Percentiles rank a stretch among this genome's conserved stretches.
phyloP scores from a whole-genome alignment of 2,113 vertebrate genomes.

The Entomyzon cyanotis region DNA sequence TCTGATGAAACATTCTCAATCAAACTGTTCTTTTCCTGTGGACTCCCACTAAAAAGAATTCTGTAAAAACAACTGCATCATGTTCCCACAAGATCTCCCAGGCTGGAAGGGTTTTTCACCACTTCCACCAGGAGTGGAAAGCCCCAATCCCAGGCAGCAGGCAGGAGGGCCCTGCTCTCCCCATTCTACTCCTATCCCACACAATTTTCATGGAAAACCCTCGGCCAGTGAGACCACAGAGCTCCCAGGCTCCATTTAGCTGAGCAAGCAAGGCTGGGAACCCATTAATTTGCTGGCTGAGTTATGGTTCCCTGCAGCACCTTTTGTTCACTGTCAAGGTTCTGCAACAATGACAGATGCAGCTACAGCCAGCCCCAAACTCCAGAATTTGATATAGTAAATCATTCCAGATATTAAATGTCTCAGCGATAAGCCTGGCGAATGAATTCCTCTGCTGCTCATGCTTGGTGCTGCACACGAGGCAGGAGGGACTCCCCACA shows the following conservation, averaged over 20 bases:
- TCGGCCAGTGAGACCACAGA: not conserved
- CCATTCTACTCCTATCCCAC: not conserved
- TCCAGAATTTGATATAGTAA: slow-evolving; percentile 24
- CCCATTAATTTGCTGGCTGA: slow-evolving; percentile 58
- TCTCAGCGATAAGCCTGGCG: slow-evolving; percentile 6
- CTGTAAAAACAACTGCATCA: not conserved
- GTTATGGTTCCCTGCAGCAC: slow-evolving; percentile 61
- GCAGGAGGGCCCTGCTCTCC: not conserved
- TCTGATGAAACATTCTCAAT: not conserved
- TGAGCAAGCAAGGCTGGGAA: slow-evolving; percentile 23
- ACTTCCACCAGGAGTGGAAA: not conserved
- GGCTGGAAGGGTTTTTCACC: not conserved
- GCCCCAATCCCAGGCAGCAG: not conserved
- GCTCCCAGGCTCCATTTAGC: not conserved
- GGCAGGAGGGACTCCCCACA: slow-evolving; percentile 1
- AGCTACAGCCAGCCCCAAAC: slow-evolving; percentile 32
- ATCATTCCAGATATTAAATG: slow-evolving; percentile 35
- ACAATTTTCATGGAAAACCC: not conserved
- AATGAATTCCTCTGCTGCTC: slow-evolving; percentile 14
- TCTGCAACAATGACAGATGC: slow-evolving; percentile 64
- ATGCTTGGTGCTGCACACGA: not conserved
- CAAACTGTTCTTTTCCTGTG: not conserved
- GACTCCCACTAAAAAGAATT: fast-evolving
- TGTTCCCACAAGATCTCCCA: not conserved
- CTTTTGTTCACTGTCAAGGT: slow-evolving; percentile 60